Conservation (phyloP, 2,888 invertebrate genomes). For the Byasa hedistus region DNA sequence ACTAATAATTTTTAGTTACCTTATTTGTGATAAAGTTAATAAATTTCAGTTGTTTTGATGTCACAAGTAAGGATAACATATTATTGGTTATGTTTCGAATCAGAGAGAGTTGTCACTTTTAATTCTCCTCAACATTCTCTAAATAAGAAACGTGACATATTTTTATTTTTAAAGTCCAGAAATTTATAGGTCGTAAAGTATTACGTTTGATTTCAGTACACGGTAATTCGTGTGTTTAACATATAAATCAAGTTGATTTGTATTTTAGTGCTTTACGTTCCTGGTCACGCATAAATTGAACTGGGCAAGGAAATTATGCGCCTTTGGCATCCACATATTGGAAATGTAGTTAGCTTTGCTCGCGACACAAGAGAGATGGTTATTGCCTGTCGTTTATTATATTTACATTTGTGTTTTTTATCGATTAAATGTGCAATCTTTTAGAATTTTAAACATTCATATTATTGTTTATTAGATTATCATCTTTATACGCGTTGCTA, state of each 20-base stretch:
- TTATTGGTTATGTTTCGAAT: too few relatives aligned
- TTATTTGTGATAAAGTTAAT: too few relatives aligned
- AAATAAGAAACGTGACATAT: conserved; percentile 8
- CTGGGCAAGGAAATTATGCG: conserved; percentile 54
- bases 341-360: conserved; percentile 28
- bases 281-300: conserved; percentile 55
- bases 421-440: neutral
- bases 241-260: conserved; percentile 60
- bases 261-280: conserved; percentile 54
- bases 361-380: conserved; percentile 24
- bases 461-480: too few relatives aligned
- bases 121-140: neutral
- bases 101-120: neutral
- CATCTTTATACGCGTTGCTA: too few relatives aligned
- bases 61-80: too few relatives aligned
- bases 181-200: conserved; percentile 29
- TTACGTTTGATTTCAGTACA: conserved; percentile 34
- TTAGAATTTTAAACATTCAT: neutral
- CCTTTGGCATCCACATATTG: conserved; percentile 39
- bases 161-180: conserved; percentile 19
- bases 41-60: too few relatives aligned
- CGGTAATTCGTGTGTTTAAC: conserved; percentile 34
- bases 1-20: too few relatives aligned
- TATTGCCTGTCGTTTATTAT: conserved; percentile 23
- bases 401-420: conserved; percentile 14